Evolutionary conservation across 2,888 invertebrate genomes (phyloP).

Genomic region (Tortricodes alternella): DNA sequence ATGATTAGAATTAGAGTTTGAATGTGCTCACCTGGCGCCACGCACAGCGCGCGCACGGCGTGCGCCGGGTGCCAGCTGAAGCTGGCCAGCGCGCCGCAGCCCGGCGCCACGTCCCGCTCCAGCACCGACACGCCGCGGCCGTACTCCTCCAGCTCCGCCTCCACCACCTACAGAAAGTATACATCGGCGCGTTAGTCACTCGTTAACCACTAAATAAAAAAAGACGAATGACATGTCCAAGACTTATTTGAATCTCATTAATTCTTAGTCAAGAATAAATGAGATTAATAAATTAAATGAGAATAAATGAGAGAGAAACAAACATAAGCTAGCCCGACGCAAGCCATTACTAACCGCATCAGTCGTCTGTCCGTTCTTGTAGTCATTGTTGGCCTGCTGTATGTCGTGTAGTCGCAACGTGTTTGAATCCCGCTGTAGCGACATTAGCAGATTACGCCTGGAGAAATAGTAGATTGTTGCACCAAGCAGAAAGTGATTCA

Average conservation of each 20-base stretch:
- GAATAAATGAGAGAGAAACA: too few species aligned
- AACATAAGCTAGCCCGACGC: too few species aligned
- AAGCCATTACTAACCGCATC: constrained; percentile 31
- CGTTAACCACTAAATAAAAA: too few species aligned
- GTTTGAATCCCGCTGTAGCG: constrained; percentile 90
- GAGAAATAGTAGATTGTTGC: too few species aligned
- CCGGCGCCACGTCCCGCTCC: constrained; percentile 53
- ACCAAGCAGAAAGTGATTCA: too few species aligned
- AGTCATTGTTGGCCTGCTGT: constrained; percentile 66
- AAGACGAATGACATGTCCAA: too few species aligned
- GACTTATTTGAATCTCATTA: too few species aligned
- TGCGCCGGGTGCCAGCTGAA: constrained; percentile 95
- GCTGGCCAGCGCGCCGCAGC: constrained; percentile 82
- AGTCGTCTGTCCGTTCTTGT: constrained; percentile 38
- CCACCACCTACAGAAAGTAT: constrained; percentile 56
- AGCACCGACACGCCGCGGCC: constrained; percentile 39
- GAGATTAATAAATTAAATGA: too few species aligned
- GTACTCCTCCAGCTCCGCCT: constrained; percentile 48
- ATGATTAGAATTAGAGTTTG: too few species aligned
- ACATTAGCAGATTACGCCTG: constrained; percentile 89
- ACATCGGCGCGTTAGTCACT: too few species aligned
- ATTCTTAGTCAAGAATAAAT: too few species aligned
- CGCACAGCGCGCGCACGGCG: constrained; percentile 89
- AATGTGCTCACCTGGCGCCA: constrained; percentile 79
- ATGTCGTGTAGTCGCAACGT: constrained; percentile 93